Conservation (phyloP, 2,797 vertebrate genomes). For the Sebastolobus altivelis region DNA sequence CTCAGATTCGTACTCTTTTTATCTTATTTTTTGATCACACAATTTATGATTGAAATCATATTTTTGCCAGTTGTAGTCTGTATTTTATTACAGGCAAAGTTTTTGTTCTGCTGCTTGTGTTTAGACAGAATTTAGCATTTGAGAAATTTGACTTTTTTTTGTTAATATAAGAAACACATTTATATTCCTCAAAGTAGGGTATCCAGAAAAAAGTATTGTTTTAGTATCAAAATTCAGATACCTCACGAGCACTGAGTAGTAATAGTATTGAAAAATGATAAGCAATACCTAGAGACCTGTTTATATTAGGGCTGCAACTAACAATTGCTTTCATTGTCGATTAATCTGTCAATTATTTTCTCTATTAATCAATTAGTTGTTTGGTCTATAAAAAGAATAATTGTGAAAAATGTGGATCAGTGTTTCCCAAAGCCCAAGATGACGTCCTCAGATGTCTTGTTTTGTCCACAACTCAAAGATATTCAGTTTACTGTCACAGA, state of each 20-base stretch:
- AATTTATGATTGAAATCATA: not conserved
- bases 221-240: not conserved
- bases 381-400: too few relatives aligned
- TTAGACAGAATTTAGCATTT: not conserved
- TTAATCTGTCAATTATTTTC: too few relatives aligned
- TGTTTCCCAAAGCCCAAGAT: too few relatives aligned
- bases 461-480: too few relatives aligned
- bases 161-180: not conserved
- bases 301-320: too few relatives aligned
- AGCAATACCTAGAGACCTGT: too few relatives aligned
- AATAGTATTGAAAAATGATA: too few relatives aligned
- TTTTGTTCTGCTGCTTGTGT: not conserved
- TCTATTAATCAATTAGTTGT: accelerated
- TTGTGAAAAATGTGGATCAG: accelerated
- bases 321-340: too few relatives aligned
- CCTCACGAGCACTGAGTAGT: not conserved
- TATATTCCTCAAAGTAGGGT: not conserved
- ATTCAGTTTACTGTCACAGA: too few relatives aligned
- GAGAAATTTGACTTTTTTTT: not conserved
- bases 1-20: not conserved
- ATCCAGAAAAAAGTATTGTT: not conserved
- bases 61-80: not conserved
- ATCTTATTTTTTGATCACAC: not conserved
- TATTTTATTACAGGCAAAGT: not conserved
- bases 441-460: too few relatives aligned